Evolutionary conservation across 1,140 invertebrate species (phyloP).

Genomic region (Bactericera cockerelli): DNA sequence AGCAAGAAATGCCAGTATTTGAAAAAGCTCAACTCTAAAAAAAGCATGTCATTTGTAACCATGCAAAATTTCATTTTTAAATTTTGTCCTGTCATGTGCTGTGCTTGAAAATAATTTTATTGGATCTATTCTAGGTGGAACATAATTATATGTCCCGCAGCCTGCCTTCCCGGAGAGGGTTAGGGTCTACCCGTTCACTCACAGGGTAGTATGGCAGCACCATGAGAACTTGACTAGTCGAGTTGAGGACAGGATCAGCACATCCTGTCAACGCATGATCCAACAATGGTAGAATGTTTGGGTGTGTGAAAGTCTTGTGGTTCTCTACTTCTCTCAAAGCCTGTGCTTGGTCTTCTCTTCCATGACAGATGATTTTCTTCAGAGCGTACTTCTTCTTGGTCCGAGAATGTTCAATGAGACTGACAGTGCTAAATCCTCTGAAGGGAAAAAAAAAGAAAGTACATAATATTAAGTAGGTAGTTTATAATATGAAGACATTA

Average conservation of each 20-base stretch:
- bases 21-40: too few species aligned
- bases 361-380: slow-evolving; percentile 68
- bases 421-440: slow-evolving; percentile 72
- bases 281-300: slow-evolving; percentile 59
- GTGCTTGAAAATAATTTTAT: too few species aligned
- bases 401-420: slow-evolving; percentile 55
- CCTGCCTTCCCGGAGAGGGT: too few species aligned
- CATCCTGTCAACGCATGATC: slow-evolving; percentile 47
- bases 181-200: too few species aligned
- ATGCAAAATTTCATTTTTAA: too few species aligned
- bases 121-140: too few species aligned
- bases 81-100: too few species aligned
- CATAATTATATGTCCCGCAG: too few species aligned
- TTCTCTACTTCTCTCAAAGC: slow-evolving; percentile 61
- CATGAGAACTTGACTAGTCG: slow-evolving; percentile 55
- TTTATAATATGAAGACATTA: too few species aligned
- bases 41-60: too few species aligned
- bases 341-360: slow-evolving; percentile 55
- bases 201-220: slow-evolving; percentile 63
- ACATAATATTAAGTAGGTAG: too few species aligned
- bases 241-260: slow-evolving; percentile 47
- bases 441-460: slow-evolving; percentile 27
- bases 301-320: slow-evolving; percentile 50
- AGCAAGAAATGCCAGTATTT: too few species aligned
- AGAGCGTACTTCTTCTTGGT: slow-evolving; percentile 57